Percentiles rank a stretch among this genome's conserved stretches.
Conservation (phyloP, 2,113 vertebrate genomes). For the Callorhinus ursinus region DNA sequence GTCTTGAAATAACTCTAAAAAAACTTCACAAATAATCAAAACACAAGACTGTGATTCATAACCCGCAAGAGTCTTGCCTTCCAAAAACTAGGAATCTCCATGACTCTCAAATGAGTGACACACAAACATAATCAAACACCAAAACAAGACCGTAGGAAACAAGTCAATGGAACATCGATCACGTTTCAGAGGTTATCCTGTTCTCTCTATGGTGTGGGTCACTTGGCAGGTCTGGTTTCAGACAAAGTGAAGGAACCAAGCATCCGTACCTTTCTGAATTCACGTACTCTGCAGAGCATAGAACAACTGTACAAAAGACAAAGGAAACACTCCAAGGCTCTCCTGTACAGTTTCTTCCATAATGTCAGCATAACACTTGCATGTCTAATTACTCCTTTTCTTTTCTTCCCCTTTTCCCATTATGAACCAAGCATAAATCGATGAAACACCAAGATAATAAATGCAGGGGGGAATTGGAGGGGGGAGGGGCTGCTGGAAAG, state of each 20-base stretch:
- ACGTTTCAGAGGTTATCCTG: neutral
- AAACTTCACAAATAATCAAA: constrained; percentile 62
- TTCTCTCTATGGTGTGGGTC: neutral
- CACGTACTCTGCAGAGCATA: neutral
- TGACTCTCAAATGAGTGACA: constrained; percentile 3
- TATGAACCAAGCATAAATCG: neutral
- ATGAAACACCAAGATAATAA: neutral
- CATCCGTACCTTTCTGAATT: neutral
- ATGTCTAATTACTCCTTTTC: neutral
- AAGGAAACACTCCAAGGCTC: neutral
- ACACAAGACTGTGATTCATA: constrained; percentile 21
- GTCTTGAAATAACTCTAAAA: constrained; percentile 46
- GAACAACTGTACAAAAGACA: neutral
- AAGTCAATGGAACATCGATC: neutral
- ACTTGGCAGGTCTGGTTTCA: constrained; percentile 1
- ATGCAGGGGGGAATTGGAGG: neutral
- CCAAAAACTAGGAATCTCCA: neutral
- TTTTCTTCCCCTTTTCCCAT: neutral
- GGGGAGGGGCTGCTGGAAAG: neutral
- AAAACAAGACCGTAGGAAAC: constrained; percentile 34
- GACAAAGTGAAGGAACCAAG: neutral
- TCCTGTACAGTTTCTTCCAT: neutral
- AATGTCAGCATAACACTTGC: neutral
- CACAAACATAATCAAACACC: constrained; percentile 1
- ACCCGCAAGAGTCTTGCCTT: constrained; percentile 41